Evolutionary conservation across 1,140 invertebrate genomes (phyloP).

Genomic region (Cotesia vestalis): DNA sequence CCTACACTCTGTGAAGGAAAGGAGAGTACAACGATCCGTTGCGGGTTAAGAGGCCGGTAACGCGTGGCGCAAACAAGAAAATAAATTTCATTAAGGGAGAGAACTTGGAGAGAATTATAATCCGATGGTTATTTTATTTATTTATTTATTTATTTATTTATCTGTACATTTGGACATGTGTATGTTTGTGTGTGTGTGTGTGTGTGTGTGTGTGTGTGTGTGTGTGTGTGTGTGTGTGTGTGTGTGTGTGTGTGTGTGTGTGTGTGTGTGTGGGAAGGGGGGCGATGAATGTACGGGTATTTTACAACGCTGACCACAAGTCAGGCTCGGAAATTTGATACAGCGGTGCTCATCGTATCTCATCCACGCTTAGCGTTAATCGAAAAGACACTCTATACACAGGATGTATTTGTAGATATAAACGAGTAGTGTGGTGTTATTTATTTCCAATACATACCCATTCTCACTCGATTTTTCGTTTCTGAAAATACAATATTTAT

Average conservation of each 20-base stretch:
- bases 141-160: conserved; percentile 9
- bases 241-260: neutral
- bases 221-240: neutral
- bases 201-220: neutral
- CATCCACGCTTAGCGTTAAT: conserved; percentile 14
- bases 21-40: conserved; percentile 10
- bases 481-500: conserved; percentile 61
- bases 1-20: neutral
- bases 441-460: neutral
- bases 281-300: no score
- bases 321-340: conserved; percentile 21
- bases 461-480: conserved; percentile 31
- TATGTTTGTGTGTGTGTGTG: neutral
- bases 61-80: conserved; percentile 8
- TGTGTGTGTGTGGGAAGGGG: neutral
- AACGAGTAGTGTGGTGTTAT: neutral
- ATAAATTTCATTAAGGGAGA: conserved; percentile 17
- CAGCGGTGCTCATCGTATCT: conserved; percentile 29
- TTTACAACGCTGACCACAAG: neutral
- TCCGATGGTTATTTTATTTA: conserved; percentile 8
- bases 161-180: neutral
- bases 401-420: neutral
- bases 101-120: neutral
- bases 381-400: conserved; percentile 4
- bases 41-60: neutral